Base-by-base conservation (phyloP, 2,113 vertebrate species). In the Chionodraco myersi region DNA sequence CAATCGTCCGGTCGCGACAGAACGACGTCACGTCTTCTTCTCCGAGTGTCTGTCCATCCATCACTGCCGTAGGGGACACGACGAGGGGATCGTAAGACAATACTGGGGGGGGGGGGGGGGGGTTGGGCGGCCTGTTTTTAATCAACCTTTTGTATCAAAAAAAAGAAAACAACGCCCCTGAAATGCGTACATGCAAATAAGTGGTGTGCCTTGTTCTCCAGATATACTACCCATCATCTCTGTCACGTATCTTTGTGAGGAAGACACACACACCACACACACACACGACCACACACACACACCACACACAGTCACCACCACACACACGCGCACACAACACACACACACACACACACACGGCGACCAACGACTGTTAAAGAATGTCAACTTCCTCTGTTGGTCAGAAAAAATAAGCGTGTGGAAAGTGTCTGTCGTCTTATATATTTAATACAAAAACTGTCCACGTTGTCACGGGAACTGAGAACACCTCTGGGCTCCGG, bases 11-110 rank as follows among this genome's bases (percentile, higher is more conserved):
- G 74, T 76, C 69, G 79, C 64, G 84, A 75, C 5, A 78, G 67
- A 77, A 54, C 41, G 77, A 85, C 69, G 53, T 21, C 5, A 34
- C 34, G 72, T 77, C 86, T 87, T 83, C 79, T 75, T 80, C 82
- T 78, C 74, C 62, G 23, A 83, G 69, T 85, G 69, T 89, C 77
- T 89, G 86, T 87, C 81, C 85, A 82, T 90, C 74, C 80, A 88
- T 89, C 89, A 92, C 93, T 93, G 90, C 93, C 91, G 80, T 77
- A 3, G 56, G 64, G 72, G 73, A 76, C 6, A 44, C 72, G 75
- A 79, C n/a, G 47, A 61, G 73, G 85, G 73, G 58, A 75, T 45
- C 65, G 51, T 34, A 47, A 70, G 34, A 54, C 36, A 41, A 70
- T 34, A 54, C 36, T 8, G 36, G 36, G 12, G n/a, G 44, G 61